Conservation (phyloP, 2,888 invertebrate species). For the Eurytoma adleriae region DNA sequence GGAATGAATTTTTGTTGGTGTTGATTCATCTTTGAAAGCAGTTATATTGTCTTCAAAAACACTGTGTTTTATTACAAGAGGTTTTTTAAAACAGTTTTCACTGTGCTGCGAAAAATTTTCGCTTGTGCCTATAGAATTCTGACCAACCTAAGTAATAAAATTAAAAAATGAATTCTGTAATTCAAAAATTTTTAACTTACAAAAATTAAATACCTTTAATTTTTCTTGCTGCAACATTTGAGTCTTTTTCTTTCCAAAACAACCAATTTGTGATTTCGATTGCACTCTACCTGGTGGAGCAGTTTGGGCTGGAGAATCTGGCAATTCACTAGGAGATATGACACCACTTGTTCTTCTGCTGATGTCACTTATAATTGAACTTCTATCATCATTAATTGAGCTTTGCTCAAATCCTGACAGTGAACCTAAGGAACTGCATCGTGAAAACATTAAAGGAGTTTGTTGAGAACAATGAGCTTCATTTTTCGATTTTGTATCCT, state of each 20-base stretch:
- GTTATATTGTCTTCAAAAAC: constrained; percentile 88
- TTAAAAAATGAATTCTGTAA: background rate
- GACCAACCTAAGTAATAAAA: constrained; percentile 10
- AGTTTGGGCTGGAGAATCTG: constrained; percentile 94
- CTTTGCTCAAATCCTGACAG: constrained; percentile 90
- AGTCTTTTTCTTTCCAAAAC: constrained; percentile 49
- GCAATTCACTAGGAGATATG: constrained; percentile 94
- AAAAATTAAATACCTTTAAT: constrained; percentile 22
- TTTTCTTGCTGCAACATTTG: constrained; percentile 14
- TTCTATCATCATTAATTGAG: constrained; percentile 89
- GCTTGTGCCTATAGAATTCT: background rate
- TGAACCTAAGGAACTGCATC: constrained; percentile 94
- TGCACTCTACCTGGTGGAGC: constrained; percentile 81
- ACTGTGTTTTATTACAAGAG: constrained; percentile 71
- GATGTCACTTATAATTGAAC: constrained; percentile 91
- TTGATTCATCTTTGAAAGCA: constrained; percentile 90
- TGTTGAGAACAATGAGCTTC: constrained; percentile 83
- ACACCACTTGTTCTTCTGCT: constrained; percentile 88
- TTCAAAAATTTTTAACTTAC: background rate
- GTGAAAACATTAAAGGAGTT: constrained; percentile 96
- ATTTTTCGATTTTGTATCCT: constrained; percentile 75
- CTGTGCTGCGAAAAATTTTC: constrained; percentile 20
- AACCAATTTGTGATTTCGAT: constrained; percentile 42
- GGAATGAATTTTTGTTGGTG: constrained; percentile 85
- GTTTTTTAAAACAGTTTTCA: constrained; percentile 33